These are phyloP conservation scores for Zingel zingel DNA, from an alignment of 2,113 vertebrate species.

Conservation along the genomic window DNA sequence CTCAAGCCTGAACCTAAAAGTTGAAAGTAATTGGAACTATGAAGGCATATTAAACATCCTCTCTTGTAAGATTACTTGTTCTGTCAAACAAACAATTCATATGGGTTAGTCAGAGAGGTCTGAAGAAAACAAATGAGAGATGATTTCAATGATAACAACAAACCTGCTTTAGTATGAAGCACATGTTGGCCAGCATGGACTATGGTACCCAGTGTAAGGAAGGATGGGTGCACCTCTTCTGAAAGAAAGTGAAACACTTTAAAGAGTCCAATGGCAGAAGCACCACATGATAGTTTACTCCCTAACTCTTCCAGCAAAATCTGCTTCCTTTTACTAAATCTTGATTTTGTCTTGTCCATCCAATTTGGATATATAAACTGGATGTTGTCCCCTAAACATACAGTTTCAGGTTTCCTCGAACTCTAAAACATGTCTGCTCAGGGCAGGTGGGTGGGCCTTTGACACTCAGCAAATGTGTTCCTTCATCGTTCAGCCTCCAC, in stretches of 20 bases:
- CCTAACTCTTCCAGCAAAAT: not conserved
- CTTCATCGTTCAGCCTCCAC: conserved; percentile 74
- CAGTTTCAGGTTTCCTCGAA: conserved; percentile 1
- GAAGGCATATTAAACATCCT: not conserved
- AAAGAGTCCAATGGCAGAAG: not conserved
- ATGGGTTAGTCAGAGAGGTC: not conserved
- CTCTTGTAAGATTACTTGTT: conserved; percentile 10
- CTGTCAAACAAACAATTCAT: not conserved
- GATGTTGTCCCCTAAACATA: not conserved
- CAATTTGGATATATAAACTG: not conserved
- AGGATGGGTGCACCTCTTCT: not conserved
- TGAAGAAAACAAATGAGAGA: not conserved
- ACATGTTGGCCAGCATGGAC: not conserved
- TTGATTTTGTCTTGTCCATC: not conserved
- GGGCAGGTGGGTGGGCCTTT: conserved; percentile 57
- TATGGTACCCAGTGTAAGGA: not conserved
- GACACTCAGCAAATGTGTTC: conserved; percentile 69
- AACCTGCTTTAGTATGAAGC: not conserved
- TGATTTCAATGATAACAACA: not conserved
- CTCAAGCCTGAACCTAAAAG: conserved; percentile 2
- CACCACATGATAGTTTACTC: not conserved
- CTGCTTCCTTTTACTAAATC: not conserved
- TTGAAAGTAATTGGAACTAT: not conserved
- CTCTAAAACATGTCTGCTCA: conserved; percentile 25
- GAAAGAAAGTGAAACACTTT: not conserved